phyloP scores from a whole-genome alignment of 2,888 invertebrate genomes.

The Steinernema carpocapsae region DNA sequence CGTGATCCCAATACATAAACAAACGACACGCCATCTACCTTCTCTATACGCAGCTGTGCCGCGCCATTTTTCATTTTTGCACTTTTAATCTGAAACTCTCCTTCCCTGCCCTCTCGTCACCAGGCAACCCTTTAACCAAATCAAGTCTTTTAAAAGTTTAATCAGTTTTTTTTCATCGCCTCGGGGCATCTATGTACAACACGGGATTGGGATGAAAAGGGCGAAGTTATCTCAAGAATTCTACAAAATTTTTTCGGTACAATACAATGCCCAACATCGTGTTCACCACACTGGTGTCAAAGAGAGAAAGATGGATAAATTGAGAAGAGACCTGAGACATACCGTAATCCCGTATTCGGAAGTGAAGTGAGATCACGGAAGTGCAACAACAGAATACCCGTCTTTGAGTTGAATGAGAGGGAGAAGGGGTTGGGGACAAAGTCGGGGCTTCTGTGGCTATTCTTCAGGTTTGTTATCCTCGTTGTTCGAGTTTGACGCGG shows the following conservation, averaged over 20 bases:
- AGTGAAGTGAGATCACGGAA: conserved; percentile 34
- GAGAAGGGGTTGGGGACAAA: not conserved
- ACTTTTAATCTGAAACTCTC: no score
- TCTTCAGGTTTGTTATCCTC: conserved; percentile 12
- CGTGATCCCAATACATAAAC: no score
- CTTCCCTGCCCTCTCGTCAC: no score
- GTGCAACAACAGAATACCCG: conserved; percentile 26
- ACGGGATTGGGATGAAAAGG: not conserved
- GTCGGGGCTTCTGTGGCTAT: conserved; percentile 3
- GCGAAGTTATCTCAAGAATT: not conserved
- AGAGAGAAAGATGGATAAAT: not conserved
- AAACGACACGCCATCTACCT: no score
- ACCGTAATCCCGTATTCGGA: conserved; percentile 33
- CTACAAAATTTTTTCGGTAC: not conserved
- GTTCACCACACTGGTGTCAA: not conserved
- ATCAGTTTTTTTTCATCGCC: no score
- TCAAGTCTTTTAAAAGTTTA: no score
- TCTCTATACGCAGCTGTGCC: no score
- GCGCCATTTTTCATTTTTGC: no score
- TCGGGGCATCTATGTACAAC: not conserved
- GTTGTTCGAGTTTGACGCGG: conserved; percentile 26
- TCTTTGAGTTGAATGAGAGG: conserved; percentile 4
- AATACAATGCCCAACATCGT: no score
- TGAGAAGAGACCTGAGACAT: conserved; percentile 22
- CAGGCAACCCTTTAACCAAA: no score